These are phyloP conservation scores for Lucifuga dentata DNA, from an alignment of 2,113 vertebrate species.

Conservation along the genomic window DNA sequence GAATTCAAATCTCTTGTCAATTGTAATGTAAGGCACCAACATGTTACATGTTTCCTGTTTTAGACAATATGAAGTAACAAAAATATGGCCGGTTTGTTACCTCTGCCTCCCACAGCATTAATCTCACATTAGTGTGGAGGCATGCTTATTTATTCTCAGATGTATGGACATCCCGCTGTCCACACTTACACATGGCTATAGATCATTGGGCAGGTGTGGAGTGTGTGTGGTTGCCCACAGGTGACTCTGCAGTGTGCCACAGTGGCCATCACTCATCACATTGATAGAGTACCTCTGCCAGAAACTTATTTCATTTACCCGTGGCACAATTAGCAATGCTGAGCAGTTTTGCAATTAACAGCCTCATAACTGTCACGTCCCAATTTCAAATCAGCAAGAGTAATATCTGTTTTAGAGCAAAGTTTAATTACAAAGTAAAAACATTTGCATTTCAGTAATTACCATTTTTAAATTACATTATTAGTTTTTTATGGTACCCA, in stretches of 20 bases:
- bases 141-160: not conserved
- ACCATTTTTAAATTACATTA: conserved; percentile 79
- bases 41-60: conserved; percentile 34
- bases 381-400: conserved; percentile 82
- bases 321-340: conserved; percentile 85
- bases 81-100: not conserved
- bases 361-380: conserved; percentile 84
- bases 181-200: not conserved
- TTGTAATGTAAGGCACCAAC: conserved; percentile 31
- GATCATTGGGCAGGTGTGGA: conserved; percentile 47
- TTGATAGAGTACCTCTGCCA: conserved; percentile 78
- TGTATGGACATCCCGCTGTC: not conserved
- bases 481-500: conserved; percentile 53
- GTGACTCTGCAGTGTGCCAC: conserved; percentile 56
- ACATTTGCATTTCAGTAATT: conserved; percentile 79
- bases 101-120: not conserved
- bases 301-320: conserved; percentile 78
- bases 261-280: conserved; percentile 48
- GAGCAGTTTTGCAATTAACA: conserved; percentile 85
- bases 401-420: conserved; percentile 84
- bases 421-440: conserved; percentile 85
- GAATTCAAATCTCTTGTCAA: conserved; percentile 54
- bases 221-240: conserved; percentile 53
- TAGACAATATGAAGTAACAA: conserved; percentile 11
- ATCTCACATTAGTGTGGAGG: conserved; percentile 10